Base-by-base conservation (phyloP, 2,888 invertebrate species). In the Panzeria rudis region DNA sequence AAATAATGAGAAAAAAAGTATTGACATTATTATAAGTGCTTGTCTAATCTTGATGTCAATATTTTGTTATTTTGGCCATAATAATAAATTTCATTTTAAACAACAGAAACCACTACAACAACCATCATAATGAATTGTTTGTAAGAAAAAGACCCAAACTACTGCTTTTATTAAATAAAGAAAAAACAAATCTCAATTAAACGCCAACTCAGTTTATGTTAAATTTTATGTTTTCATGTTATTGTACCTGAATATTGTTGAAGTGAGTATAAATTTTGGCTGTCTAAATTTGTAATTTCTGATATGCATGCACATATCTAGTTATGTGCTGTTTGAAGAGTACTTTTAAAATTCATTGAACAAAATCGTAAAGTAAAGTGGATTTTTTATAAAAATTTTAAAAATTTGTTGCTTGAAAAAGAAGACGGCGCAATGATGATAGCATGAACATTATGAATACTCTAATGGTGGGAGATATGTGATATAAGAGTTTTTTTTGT, bases 191-290 rank as follows among this genome's bases (percentile, higher is more conserved):
- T 38, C 72, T 56, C 29, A 32, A 85, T 85, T 71, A 82, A 75
- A 82, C 85, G 82, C 85, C 85, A 85, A 85, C 85, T 78, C 73
- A 68, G 41, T 72, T 23, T 73, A 52, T 83, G 61, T 61, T 72
- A 56, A 66, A 44, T 44, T 32, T 52, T 35, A 38, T 50, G 35
- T 20, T 62, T 38, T 8, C 47, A 15, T 66, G 29, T 15, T 35
- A 23, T 59, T 76, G 38, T 50, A 32, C 29, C 20, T 32, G 35
- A 23, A 78, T 72, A 56, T 47, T 47, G 35, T 8, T 32, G 44
- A 54, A 41, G 25, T 47, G 32, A 25, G 23, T 61, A 44, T 64
- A 64, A 20, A 59, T 81, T 50, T 52, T 44, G 32, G 47, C 61
- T 35, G 54, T 38, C 41, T 69, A 8, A 59, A 38, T 78, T 17